Conservation (phyloP, 2,797 vertebrate species). For the Pseudocheirus occidentalis region DNA sequence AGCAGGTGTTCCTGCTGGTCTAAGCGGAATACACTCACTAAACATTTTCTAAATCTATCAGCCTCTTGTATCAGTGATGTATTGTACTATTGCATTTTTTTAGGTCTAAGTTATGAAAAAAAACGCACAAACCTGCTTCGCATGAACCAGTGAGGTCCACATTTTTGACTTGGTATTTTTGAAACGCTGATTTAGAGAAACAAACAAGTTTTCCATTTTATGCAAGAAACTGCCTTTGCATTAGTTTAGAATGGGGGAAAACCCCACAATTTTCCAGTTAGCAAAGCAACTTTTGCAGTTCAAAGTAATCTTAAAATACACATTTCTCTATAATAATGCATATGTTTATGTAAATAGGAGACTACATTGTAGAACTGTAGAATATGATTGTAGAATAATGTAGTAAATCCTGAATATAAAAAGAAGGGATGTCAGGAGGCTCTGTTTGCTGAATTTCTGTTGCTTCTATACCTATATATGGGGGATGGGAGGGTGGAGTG, state of each 20-base stretch:
- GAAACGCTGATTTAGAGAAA: slow-evolving; percentile 75
- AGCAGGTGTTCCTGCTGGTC: slow-evolving; percentile 84
- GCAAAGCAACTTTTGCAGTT: slow-evolving; percentile 54
- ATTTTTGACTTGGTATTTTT: slow-evolving; percentile 64
- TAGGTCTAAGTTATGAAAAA: slow-evolving; percentile 73
- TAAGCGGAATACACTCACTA: slow-evolving; percentile 80
- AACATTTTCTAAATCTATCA: slow-evolving; percentile 83
- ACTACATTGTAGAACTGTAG: background rate
- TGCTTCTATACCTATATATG: slow-evolving; percentile 33
- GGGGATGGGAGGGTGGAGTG: too few relatives aligned
- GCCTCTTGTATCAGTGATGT: slow-evolving; percentile 79
- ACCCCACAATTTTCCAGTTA: slow-evolving; percentile 38
- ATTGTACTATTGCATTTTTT: slow-evolving; percentile 78
- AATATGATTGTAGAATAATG: slow-evolving; percentile 21
- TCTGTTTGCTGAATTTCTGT: slow-evolving; percentile 44
- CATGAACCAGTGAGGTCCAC: slow-evolving; percentile 66
- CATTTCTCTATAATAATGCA: slow-evolving; percentile 66
- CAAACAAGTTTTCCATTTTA: slow-evolving; percentile 67
- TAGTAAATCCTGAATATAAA: slow-evolving; percentile 47
- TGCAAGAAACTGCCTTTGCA: slow-evolving; percentile 43
- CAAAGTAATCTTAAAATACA: slow-evolving; percentile 37
- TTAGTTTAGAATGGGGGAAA: slow-evolving; percentile 52
- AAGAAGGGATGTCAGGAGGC: slow-evolving; percentile 28
- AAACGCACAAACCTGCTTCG: slow-evolving; percentile 75
- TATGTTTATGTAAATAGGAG: slow-evolving; percentile 41